Percentiles rank a stretch among this genome's conserved stretches.
Conservation (phyloP, 2,888 invertebrate species). For the Lydus trimaculatus region DNA sequence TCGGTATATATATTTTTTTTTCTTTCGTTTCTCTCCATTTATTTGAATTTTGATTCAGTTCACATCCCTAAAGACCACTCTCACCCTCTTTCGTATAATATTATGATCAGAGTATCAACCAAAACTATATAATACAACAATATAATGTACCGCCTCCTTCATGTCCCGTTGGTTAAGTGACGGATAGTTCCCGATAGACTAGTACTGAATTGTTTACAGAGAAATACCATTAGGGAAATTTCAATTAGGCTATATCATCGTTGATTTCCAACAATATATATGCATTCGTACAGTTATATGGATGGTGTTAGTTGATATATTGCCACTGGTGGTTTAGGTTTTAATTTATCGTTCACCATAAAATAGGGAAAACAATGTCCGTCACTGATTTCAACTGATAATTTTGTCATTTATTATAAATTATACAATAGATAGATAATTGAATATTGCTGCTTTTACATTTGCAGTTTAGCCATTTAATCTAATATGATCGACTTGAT, state of each 20-base stretch:
- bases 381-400: slow-evolving; percentile 29
- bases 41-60: neutral
- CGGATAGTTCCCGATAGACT: slow-evolving; percentile 57
- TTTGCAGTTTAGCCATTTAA: neutral
- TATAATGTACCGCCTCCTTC: slow-evolving; percentile 48
- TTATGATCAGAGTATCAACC: neutral
- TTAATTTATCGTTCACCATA: slow-evolving; percentile 30
- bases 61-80: neutral
- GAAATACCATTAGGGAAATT: slow-evolving; percentile 62
- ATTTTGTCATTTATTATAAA: slow-evolving; percentile 38
- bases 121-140: neutral
- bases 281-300: slow-evolving; percentile 13
- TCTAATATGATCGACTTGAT: neutral
- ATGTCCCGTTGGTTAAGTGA: slow-evolving; percentile 56
- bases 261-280: slow-evolving; percentile 31
- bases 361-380: slow-evolving; percentile 32
- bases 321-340: slow-evolving; percentile 27
- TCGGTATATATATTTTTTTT: no score
- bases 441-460: slow-evolving; percentile 28
- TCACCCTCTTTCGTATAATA: neutral
- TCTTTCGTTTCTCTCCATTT: no score
- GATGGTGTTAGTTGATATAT: slow-evolving; percentile 31
- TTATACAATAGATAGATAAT: slow-evolving; percentile 38
- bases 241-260: slow-evolving; percentile 55
- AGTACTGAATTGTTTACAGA: slow-evolving; percentile 56